Base-by-base conservation (phyloP, 2,888 invertebrate genomes). In the Peribatodes rhomboidaria region DNA sequence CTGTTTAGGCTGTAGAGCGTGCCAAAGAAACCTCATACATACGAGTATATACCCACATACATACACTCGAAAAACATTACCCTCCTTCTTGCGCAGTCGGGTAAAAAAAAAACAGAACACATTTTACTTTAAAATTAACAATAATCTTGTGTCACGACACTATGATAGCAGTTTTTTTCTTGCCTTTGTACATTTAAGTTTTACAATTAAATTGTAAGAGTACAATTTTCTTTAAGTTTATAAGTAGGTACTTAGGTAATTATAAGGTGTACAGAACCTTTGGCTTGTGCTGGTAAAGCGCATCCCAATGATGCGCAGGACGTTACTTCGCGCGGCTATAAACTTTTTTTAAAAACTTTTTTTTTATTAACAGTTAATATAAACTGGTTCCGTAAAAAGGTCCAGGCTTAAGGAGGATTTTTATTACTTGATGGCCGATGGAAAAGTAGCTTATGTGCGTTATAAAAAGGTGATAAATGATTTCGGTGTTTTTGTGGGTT, bases 331-430 rank as follows among this genome's bases (percentile, higher is more conserved):
- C 68, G 70, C 52, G 67, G 65, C 69, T 63, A 73, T 74, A 73
- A 74, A 74, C 58, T 10, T 59, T 71, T 71, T 63, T 58, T 52
- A 22, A 33, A 42, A 14, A 35, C 70, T 74, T 65, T 75, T 71
- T 74, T 64, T 75, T 70, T 68, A 72, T 71, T 71, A 65, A 71
- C 71, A 67, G 71, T 73, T 73, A 68, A 71, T 69, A 69, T 67
- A 67, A 73, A 73, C 73, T 61, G 71, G 73, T 71, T 71, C 61
- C 65, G 65, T 70, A 69, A 72, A 71, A 71, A 63, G 65, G 70
- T 66, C 60, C 67, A 65, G 68, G 62, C 69, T 69, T 72, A 66
- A 72, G 69, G 69, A 65, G 58, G 63, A 67, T 65, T 70, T 73
- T 75, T 73, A 71, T 74, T 69, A 72, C 70, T 69, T 67, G 69